These are phyloP conservation scores for Cheilosia soror DNA, from an alignment of 2,888 invertebrate genomes.

Conservation along the genomic window DNA sequence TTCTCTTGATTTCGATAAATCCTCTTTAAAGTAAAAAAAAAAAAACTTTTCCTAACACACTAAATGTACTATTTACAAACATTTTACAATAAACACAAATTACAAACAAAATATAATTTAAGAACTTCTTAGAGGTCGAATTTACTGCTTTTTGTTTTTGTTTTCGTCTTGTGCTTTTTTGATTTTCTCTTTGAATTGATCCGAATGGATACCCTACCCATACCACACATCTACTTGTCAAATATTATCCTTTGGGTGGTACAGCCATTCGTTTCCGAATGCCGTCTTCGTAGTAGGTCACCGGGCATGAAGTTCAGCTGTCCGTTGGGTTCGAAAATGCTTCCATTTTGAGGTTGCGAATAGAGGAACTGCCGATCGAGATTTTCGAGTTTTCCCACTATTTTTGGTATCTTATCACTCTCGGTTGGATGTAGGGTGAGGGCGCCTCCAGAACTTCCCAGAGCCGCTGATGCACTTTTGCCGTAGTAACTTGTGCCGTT, in stretches of 20 bases:
- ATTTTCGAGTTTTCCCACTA: slow-evolving; percentile 83
- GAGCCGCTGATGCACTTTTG: slow-evolving; percentile 80
- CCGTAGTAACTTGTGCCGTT: slow-evolving; percentile 77
- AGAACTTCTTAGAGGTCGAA: slow-evolving; percentile 27
- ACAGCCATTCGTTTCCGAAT: slow-evolving; percentile 80
- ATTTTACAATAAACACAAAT: slow-evolving; percentile 62
- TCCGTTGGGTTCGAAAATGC: slow-evolving; percentile 77
- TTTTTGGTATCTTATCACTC: slow-evolving; percentile 84
- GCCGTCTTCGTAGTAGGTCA: slow-evolving; percentile 79
- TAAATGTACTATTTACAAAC: slow-evolving; percentile 68
- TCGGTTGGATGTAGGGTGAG: slow-evolving; percentile 77
- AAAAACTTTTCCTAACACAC: slow-evolving; percentile 35
- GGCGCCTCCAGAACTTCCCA: slow-evolving; percentile 77
- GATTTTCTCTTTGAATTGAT: slow-evolving; percentile 5
- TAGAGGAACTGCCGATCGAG: slow-evolving; percentile 78
- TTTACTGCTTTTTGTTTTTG: slow-evolving; percentile 18
- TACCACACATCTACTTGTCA: slow-evolving; percentile 44
- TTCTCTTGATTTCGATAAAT: not conserved
- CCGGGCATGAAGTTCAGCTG: slow-evolving; percentile 76
- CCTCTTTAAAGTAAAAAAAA: not conserved
- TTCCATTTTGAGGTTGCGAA: slow-evolving; percentile 76
- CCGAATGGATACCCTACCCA: slow-evolving; percentile 3
- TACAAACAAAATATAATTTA: slow-evolving; percentile 48
- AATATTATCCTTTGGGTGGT: slow-evolving; percentile 62
- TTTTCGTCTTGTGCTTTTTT: slow-evolving; percentile 33